These are phyloP conservation scores for Diacarnus erythraeanus DNA, from an alignment of 37 sponge, comb jelly and placozoan species.

Conservation along the genomic window DNA sequence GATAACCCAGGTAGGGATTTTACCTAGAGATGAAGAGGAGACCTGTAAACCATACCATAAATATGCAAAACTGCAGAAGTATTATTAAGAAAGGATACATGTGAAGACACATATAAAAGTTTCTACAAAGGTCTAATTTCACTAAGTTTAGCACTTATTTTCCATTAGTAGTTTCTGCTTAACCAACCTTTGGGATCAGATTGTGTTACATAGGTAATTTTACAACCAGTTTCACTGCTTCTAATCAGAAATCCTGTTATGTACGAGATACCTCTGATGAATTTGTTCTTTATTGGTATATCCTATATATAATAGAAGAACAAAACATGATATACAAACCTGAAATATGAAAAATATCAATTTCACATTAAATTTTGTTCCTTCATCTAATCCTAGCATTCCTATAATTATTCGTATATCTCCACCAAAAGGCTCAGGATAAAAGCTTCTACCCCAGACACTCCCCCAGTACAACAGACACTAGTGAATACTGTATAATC, in stretches of 20 bases:
- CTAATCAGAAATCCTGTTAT: slow-evolving; percentile 58
- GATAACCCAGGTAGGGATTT: slow-evolving; percentile 39
- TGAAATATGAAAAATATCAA: too few relatives aligned
- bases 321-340: background rate
- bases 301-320: slow-evolving; percentile 11
- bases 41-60: background rate
- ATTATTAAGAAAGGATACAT: background rate
- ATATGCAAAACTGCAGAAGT: background rate
- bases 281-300: slow-evolving; percentile 56
- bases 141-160: background rate
- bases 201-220: slow-evolving; percentile 50
- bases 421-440: too few relatives aligned
- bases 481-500: too few relatives aligned
- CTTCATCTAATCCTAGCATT: too few relatives aligned
- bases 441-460: too few relatives aligned
- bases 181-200: slow-evolving; percentile 56
- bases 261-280: slow-evolving; percentile 61
- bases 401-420: too few relatives aligned
- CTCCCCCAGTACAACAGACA: too few relatives aligned
- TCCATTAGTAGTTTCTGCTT: background rate
- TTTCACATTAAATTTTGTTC: too few relatives aligned
- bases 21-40: slow-evolving; percentile 12
- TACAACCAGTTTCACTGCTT: slow-evolving; percentile 15
- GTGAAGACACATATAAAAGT: background rate
- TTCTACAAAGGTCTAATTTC: background rate